Conservation (phyloP, 2,888 invertebrate species). For the Pachycephus smyrnensis region DNA sequence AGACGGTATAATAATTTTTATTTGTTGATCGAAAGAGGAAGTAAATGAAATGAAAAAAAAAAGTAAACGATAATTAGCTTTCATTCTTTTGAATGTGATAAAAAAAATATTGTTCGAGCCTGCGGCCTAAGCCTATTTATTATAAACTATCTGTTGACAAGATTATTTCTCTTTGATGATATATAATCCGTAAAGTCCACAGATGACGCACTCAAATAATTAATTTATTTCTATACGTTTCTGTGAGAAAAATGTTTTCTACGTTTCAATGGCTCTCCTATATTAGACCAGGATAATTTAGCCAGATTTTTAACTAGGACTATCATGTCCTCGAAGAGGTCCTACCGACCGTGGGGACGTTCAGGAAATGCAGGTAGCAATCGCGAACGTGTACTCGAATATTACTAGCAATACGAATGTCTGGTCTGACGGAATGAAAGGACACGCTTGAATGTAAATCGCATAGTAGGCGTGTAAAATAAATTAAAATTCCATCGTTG, state of each 20-base stretch:
- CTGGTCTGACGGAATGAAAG: neutral
- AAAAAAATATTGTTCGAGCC: neutral
- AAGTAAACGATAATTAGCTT: neutral
- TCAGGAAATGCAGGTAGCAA: neutral
- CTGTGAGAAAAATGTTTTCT: neutral
- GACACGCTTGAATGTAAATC: neutral
- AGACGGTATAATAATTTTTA: neutral
- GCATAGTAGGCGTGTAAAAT: neutral
- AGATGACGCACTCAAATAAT: neutral
- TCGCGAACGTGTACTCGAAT: neutral
- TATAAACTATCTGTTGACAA: neutral
- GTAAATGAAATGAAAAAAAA: neutral
- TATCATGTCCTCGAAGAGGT: neutral
- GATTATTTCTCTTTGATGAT: neutral
- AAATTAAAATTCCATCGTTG: neutral
- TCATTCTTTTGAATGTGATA: neutral
- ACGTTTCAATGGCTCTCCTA: neutral
- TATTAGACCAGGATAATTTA: neutral
- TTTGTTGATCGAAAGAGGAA: neutral
- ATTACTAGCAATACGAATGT: neutral
- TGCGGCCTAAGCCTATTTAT: neutral
- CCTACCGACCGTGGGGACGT: neutral
- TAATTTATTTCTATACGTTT: neutral
- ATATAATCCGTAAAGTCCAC: neutral
- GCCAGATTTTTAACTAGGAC: neutral